A percentile compares a stretch with the other conserved stretches of the same genome.
phyloP scores from a whole-genome alignment of 2,888 invertebrate species.

The Ochropleura plecta region DNA sequence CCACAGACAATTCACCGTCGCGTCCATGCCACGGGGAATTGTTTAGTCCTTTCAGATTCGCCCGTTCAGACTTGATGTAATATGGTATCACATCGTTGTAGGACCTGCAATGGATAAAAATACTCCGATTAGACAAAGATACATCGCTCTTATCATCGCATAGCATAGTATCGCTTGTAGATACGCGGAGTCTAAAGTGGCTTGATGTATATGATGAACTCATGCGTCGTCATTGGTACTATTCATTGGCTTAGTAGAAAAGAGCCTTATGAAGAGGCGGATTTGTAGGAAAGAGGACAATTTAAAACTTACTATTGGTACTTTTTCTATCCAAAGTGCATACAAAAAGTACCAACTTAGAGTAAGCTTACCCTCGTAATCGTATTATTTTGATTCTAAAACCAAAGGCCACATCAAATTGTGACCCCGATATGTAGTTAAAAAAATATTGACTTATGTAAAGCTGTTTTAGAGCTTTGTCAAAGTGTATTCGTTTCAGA shows the following conservation, averaged over 20 bases:
- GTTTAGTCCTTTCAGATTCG: slow-evolving; percentile 84
- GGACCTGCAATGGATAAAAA: slow-evolving; percentile 83
- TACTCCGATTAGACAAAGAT: background rate
- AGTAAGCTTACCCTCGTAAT: background rate
- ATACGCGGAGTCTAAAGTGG: background rate
- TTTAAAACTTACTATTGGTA: no score
- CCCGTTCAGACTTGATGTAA: slow-evolving; percentile 91
- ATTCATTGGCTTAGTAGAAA: slow-evolving; percentile 1
- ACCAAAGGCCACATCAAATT: background rate
- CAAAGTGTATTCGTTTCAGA: background rate
- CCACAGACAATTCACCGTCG: slow-evolving; percentile 91
- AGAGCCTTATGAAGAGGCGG: no score
- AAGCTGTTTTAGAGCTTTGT: background rate
- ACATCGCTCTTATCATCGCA: slow-evolving; percentile 1
- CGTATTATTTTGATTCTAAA: background rate
- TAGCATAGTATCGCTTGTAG: background rate
- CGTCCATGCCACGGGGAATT: slow-evolving; percentile 90
- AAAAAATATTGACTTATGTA: background rate
- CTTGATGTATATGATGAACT: background rate
- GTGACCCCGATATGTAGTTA: background rate
- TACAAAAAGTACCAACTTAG: background rate
- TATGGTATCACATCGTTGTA: slow-evolving; percentile 91
- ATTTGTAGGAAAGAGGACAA: background rate
- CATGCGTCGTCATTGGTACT: background rate
- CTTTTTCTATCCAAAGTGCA: background rate